Evolutionary conservation across 2,797 vertebrate species (phyloP).

Genomic region (Emys orbicularis): DNA sequence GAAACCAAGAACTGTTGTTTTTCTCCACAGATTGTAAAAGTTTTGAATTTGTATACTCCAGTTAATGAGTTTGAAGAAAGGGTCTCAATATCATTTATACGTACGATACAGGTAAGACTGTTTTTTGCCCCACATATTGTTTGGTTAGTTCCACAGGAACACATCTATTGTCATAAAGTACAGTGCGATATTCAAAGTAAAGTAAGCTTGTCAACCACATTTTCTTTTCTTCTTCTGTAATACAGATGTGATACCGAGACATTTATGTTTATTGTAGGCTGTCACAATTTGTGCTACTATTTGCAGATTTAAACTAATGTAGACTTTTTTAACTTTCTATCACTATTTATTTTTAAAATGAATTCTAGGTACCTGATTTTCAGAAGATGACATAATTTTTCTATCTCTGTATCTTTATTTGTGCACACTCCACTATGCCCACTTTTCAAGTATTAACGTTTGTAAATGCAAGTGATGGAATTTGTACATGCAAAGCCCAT

Average conservation of each 20-base stretch:
- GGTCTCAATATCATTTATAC: slow-evolving; percentile 95
- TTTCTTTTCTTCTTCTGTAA: not conserved
- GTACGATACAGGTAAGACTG: slow-evolving; percentile 94
- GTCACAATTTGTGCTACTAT: not conserved
- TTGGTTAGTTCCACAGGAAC: not conserved
- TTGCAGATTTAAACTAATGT: not conserved
- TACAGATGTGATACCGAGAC: not conserved
- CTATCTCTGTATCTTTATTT: not conserved
- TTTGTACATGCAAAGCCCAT: not conserved
- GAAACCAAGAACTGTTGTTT: slow-evolving; percentile 28
- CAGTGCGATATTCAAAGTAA: not conserved
- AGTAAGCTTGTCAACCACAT: rapidly evolving
- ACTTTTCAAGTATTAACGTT: not conserved
- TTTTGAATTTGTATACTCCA: slow-evolving; percentile 98
- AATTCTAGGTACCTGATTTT: not conserved
- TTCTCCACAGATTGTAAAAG: slow-evolving; percentile 93
- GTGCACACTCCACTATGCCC: not conserved
- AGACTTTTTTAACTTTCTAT: not conserved
- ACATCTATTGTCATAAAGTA: not conserved
- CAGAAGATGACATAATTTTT: not conserved
- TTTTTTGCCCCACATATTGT: not conserved
- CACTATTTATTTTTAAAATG: not conserved
- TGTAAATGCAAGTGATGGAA: not conserved
- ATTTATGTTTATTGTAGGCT: not conserved
- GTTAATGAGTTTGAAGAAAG: slow-evolving; percentile 99